Evolutionary conservation across 2,888 invertebrate species (phyloP).

Genomic region (Scaptomyza polygonia): DNA sequence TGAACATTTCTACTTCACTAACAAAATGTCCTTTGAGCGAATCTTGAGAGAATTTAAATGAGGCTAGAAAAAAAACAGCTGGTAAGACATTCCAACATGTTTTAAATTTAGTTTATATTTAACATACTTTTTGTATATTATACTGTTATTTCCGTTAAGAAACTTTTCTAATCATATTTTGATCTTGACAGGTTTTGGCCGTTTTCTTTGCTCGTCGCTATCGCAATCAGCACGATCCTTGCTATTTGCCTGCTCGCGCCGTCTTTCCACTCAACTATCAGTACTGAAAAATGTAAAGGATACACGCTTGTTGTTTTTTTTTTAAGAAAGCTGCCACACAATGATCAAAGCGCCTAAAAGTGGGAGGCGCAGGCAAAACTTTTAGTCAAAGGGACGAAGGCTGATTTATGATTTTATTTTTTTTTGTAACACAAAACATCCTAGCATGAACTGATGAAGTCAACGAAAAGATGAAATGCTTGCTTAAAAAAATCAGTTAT

Average conservation of each 20-base stretch:
- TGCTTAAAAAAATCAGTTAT: conserved; percentile 30
- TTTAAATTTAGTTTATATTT: conserved; percentile 17
- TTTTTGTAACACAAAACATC: conserved; percentile 39
- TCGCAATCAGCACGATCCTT: conserved; percentile 91
- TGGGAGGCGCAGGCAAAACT: conserved; percentile 43
- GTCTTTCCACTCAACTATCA: conserved; percentile 87
- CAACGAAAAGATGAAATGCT: conserved; percentile 24
- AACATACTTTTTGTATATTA: neutral
- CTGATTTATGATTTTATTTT: conserved; percentile 71
- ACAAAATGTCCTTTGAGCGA: conserved; percentile 1
- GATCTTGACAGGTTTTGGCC: conserved; percentile 90
- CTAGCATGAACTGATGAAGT: conserved; percentile 62
- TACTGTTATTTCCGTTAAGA: neutral
- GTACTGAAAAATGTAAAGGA: conserved; percentile 64
- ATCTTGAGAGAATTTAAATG: conserved; percentile 28
- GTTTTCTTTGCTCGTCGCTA: conserved; percentile 92
- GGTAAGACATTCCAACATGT: conserved; percentile 53
- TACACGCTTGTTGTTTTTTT: neutral
- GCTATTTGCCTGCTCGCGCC: conserved; percentile 89
- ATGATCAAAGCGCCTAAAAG: conserved; percentile 39
- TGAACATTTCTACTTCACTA: neutral
- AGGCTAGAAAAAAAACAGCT: conserved; percentile 44
- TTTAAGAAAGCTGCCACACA: neutral
- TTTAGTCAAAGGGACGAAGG: conserved; percentile 79
- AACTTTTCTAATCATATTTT: neutral